Percentiles rank a stretch among this genome's conserved stretches.
Evolutionary conservation across 1,140 invertebrate genomes (phyloP).

Genomic region (Drosophila rhopaloa): DNA sequence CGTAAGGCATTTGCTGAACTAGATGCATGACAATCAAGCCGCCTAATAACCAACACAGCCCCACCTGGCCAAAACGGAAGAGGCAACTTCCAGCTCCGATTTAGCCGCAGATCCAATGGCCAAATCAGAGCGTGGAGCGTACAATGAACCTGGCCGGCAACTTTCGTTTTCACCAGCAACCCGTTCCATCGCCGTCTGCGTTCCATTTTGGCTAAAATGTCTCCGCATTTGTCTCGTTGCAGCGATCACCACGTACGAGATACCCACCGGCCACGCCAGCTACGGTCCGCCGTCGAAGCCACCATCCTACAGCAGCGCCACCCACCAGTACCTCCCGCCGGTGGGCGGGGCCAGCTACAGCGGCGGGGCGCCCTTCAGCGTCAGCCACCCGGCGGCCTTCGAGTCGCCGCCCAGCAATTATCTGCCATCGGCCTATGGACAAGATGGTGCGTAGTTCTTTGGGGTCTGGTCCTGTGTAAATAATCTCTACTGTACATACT

Average conservation of each 20-base stretch:
- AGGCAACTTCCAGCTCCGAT: constrained; percentile 44
- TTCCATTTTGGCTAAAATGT: constrained; percentile 57
- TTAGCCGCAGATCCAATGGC: constrained; percentile 7
- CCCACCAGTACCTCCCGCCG: constrained; percentile 79
- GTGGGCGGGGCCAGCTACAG: constrained; percentile 61
- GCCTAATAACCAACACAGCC: constrained; percentile 50
- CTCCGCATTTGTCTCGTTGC: constrained; percentile 38
- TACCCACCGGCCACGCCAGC: constrained; percentile 73
- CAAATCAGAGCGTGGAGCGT: constrained; percentile 49
- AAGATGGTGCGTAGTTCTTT: constrained; percentile 75
- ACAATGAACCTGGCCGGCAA: constrained; percentile 65
- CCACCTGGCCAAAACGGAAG: constrained; percentile 66
- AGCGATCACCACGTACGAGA: constrained; percentile 83
- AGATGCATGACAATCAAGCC: constrained; percentile 67
- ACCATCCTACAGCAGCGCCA: constrained; percentile 77
- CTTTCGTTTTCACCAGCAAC: constrained; percentile 73
- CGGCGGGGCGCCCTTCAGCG: constrained; percentile 73
- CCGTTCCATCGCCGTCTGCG: constrained; percentile 48
- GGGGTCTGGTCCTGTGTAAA: constrained; percentile 3
- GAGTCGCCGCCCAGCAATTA: constrained; percentile 79
- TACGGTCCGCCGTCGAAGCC: constrained; percentile 83
- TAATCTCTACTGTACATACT: constrained; percentile 31
- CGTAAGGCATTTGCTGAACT: constrained; percentile 49
- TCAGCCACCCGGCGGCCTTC: constrained; percentile 75
- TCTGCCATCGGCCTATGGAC: constrained; percentile 78